Evolutionary conservation across 2,888 invertebrate species (phyloP).

Genomic region (Coremacera marginata): DNA sequence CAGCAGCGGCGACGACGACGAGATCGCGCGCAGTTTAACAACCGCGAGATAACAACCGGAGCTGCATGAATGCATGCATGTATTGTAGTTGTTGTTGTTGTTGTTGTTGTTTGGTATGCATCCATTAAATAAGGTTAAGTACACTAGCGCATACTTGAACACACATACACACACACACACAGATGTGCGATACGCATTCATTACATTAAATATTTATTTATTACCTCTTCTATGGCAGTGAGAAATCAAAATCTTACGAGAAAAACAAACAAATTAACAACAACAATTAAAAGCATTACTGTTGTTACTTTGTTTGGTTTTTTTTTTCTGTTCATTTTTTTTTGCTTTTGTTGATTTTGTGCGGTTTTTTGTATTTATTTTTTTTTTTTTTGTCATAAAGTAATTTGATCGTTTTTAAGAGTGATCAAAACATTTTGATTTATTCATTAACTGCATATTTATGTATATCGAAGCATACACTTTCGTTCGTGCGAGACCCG

Average conservation of each 20-base stretch:
- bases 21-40: not conserved
- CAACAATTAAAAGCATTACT: not conserved
- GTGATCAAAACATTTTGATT: slow-evolving; percentile 17
- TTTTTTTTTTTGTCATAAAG: not conserved
- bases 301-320: not conserved
- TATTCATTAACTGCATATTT: too few species aligned
- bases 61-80: not conserved
- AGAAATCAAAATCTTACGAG: not conserved
- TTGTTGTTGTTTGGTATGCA: not conserved
- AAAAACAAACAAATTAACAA: not conserved
- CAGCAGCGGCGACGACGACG: not conserved
- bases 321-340: not conserved
- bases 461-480: too few species aligned
- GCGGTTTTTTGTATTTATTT: too few species aligned
- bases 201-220: not conserved
- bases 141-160: not conserved
- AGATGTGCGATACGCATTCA: not conserved
- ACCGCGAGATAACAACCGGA: slow-evolving; percentile 17
- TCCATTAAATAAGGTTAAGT: slow-evolving; percentile 30
- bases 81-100: slow-evolving; percentile 2
- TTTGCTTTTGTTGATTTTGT: not conserved
- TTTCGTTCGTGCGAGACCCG: too few species aligned
- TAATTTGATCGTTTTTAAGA: not conserved
- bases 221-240: not conserved
- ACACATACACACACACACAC: not conserved